These are phyloP conservation scores for Gymnodraco acuticeps DNA, from an alignment of 2,797 vertebrate species.

Conservation along the genomic window DNA sequence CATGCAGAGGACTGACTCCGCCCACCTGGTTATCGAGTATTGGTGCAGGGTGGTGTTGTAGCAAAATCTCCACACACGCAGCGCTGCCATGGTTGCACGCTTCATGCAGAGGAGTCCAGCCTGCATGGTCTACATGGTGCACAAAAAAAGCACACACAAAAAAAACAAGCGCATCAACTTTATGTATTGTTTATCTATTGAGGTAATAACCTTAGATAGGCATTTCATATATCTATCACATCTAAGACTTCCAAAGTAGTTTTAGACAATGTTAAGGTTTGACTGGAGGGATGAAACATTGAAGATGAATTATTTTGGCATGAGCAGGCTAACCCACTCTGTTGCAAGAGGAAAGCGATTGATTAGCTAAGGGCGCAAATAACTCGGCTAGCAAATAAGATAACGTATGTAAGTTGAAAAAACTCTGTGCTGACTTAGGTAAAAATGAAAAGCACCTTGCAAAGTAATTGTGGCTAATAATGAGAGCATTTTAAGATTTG, in stretches of 20 bases:
- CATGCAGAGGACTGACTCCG: constrained; percentile 94
- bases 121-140: constrained; percentile 91
- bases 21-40: constrained; percentile 90
- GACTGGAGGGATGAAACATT: not conserved
- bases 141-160: constrained; percentile 18
- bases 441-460: not conserved
- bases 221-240: not conserved
- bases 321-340: not conserved
- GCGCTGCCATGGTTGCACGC: constrained; percentile 97
- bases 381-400: not conserved
- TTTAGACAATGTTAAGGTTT: not conserved
- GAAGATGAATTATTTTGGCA: not conserved
- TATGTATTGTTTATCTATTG: not conserved
- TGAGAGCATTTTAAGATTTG: not conserved
- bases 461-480: not conserved
- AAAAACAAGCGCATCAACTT: not conserved
- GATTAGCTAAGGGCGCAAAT: constrained; percentile 10
- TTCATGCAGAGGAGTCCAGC: constrained; percentile 98
- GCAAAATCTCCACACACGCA: constrained; percentile 92
- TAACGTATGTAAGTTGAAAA: not conserved
- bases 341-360: not conserved
- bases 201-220: not conserved
- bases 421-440: not conserved
- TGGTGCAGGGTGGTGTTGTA: constrained; percentile 89
- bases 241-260: not conserved